phyloP scores from a whole-genome alignment of 2,113 vertebrate species.

The Pachyramphus minor region DNA sequence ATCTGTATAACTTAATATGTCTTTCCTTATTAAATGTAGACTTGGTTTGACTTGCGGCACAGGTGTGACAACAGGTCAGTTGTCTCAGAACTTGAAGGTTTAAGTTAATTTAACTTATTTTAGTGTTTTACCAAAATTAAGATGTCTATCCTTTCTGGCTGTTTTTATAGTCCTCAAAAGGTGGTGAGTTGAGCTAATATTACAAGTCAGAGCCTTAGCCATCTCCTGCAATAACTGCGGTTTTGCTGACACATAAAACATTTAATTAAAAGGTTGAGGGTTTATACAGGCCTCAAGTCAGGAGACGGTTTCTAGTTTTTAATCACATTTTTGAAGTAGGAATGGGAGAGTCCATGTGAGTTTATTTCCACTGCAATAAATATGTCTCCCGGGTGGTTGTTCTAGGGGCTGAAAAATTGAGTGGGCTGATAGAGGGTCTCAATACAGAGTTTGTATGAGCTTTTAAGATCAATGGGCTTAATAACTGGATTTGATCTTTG shows the following conservation, averaged over 20 bases:
- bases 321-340: neutral
- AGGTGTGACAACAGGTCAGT: neutral
- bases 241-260: neutral
- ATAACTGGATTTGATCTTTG: neutral
- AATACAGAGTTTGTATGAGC: neutral
- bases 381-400: neutral
- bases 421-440: neutral
- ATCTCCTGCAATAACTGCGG: neutral
- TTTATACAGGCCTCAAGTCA: neutral
- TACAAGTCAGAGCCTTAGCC: neutral
- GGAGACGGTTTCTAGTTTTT: neutral
- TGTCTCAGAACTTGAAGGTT: neutral
- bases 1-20: neutral
- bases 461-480: neutral
- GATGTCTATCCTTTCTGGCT: neutral
- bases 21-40: neutral
- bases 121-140: neutral
- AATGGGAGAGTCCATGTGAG: neutral
- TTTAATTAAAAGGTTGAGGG: neutral
- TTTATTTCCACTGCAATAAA: neutral
- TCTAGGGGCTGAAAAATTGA: neutral
- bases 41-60: neutral
- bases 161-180: neutral
- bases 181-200: neutral
- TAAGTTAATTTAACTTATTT: neutral